Percentiles rank a stretch among this genome's conserved stretches.
These are phyloP conservation scores for Rhodinocichla rosea DNA, from an alignment of 2,113 vertebrate genomes.

Conservation along the genomic window DNA sequence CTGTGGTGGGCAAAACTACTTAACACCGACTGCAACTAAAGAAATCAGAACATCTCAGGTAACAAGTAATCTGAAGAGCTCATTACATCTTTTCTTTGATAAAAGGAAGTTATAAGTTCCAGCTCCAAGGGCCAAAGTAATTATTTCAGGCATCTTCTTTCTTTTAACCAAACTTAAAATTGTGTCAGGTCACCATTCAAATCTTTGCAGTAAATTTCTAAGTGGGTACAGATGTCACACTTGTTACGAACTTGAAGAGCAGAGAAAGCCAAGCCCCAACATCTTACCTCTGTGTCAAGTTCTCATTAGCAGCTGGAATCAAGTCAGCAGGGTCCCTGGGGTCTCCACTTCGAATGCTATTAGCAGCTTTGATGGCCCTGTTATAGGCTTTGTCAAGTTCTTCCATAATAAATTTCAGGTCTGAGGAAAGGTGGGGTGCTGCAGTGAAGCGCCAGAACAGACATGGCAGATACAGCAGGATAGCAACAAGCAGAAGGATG, in stretches of 20 bases:
- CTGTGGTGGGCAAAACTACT: not conserved
- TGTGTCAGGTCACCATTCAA: not conserved
- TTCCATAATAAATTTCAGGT: slow-evolving; percentile 95
- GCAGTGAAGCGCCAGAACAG: slow-evolving; percentile 91
- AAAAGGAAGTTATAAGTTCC: not conserved
- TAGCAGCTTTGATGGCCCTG: slow-evolving; percentile 84
- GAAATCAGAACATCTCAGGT: not conserved
- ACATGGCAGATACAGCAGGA: slow-evolving; percentile 86
- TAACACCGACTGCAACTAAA: not conserved
- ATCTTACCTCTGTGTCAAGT: slow-evolving; percentile 69
- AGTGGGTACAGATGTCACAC: not conserved
- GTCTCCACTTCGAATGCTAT: slow-evolving; percentile 73
- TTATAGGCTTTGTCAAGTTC: slow-evolving; percentile 96
- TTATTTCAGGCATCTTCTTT: not conserved
- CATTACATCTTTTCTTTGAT: not conserved
- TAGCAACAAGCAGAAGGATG: slow-evolving; percentile 85
- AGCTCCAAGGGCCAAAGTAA: not conserved
- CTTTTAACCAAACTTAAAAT: not conserved
- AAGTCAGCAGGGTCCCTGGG: slow-evolving; percentile 54
- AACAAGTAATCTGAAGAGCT: not conserved
- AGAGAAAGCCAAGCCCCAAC: not conserved
- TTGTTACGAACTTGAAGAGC: not conserved
- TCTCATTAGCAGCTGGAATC: slow-evolving; percentile 35
- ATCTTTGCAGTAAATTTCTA: not conserved
- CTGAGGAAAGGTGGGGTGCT: slow-evolving; percentile 88